phyloP scores from a whole-genome alignment of 2,888 invertebrate genomes.

The Temnothorax ravouxi region DNA sequence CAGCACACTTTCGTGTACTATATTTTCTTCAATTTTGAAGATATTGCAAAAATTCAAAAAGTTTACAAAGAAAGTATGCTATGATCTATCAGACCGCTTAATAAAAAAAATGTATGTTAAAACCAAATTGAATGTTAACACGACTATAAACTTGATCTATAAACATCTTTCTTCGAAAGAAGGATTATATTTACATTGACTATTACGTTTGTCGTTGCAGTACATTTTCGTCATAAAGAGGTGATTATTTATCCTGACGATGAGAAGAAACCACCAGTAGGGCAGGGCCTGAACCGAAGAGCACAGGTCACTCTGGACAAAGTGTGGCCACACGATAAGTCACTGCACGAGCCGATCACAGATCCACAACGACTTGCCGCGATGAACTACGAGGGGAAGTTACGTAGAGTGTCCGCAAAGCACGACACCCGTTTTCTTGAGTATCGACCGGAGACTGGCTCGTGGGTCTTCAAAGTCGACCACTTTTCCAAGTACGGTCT shows the following conservation, averaged over 20 bases:
- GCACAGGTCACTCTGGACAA: conserved; percentile 97
- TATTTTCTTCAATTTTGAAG: too few relatives aligned
- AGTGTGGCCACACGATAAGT: conserved; percentile 97
- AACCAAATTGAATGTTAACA: not conserved
- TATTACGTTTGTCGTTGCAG: conserved; percentile 85
- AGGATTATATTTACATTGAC: conserved; percentile 4
- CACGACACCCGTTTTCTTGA: conserved; percentile 97
- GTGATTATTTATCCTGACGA: conserved; percentile 98
- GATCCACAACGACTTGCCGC: conserved; percentile 92
- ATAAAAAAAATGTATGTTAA: too few relatives aligned
- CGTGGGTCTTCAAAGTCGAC: conserved; percentile 98
- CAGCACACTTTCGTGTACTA: too few relatives aligned
- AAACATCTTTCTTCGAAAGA: not conserved
- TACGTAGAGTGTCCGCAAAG: conserved; percentile 94
- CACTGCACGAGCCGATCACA: conserved; percentile 92
- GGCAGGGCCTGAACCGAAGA: conserved; percentile 94
- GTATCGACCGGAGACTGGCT: conserved; percentile 97
- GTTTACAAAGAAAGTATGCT: too few relatives aligned
- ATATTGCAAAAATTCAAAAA: too few relatives aligned
- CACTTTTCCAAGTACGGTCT: conserved; percentile 98
- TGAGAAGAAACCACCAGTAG: conserved; percentile 94
- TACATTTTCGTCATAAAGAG: conserved; percentile 97
- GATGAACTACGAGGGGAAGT: conserved; percentile 95
- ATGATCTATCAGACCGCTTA: too few relatives aligned
- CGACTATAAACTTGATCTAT: not conserved